phyloP scores from a whole-genome alignment of 2,113 vertebrate genomes.

The Jaculus jaculus region DNA sequence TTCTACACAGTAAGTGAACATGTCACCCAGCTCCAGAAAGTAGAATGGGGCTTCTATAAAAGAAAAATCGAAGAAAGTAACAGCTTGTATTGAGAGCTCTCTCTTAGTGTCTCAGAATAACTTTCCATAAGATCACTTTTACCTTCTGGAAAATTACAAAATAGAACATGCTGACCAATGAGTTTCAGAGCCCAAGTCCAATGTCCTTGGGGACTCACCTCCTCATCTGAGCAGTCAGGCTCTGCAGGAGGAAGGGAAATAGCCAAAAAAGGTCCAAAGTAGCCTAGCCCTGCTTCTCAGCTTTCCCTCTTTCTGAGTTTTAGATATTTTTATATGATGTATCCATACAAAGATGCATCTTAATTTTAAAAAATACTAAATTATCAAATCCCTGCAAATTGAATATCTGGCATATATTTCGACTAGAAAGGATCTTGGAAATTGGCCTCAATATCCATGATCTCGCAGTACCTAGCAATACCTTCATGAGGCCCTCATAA shows the following conservation, averaged over 20 bases:
- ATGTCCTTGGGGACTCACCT: not conserved
- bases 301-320: not conserved
- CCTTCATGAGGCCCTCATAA: no score
- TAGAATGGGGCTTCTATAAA: not conserved
- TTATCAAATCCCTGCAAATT: not conserved
- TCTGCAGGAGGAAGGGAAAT: not conserved
- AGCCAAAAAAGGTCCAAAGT: not conserved
- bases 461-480: no score
- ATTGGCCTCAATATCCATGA: no score
- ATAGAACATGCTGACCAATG: conserved; percentile 12
- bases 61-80: not conserved
- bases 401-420: not conserved
- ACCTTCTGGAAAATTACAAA: conserved; percentile 27
- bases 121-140: not conserved
- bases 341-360: no score
- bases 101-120: not conserved
- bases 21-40: not conserved
- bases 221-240: not conserved
- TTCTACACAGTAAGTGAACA: conserved; percentile 16
- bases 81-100: conserved; percentile 35
- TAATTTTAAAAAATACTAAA: not conserved
- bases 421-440: conserved; percentile 8
- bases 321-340: not conserved
- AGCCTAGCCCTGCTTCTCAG: not conserved
- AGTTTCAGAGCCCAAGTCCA: conserved; percentile 33